Evolutionary conservation across 2,888 invertebrate genomes (phyloP), one percentile per base, ranked within the genome.

Genomic region (Drosophila affinis): DNA sequence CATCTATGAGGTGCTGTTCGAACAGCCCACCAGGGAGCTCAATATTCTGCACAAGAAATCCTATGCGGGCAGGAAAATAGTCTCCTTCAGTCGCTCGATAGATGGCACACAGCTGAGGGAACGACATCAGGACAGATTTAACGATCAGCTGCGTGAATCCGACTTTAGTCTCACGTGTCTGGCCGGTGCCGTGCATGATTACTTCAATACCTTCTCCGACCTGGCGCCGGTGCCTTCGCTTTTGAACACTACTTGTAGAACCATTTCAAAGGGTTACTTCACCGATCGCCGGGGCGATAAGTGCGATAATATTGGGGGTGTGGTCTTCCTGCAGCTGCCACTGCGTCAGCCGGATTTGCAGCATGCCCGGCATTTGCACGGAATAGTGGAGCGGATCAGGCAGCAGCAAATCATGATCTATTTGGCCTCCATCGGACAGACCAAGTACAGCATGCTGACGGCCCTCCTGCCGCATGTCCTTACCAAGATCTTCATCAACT

Each of bases 401-500:
- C 70, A 77, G 24, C 91, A 91, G 51, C 92, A 92, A 70, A 89
- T 91, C 6, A 91, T 91, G 67, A 85, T 91, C 0, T 92, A 91
- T 76, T 72, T 92, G 72, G 86, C 91, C 0, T 92, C 92, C 0
- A 87, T 92, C 64, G 91, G 90, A 0, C 92, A 92, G 73, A 91
- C 91, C 9, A 91, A 90, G 58, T 91, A 84, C 17, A 91, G 92
- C 48, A 54, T 92, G 47, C 62, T 92, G 9, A 91, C 92, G 0
- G 87, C 90, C 0, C 70, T 92, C 46, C 49, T 92, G 39, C 92
- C 92, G 0, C 87, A 90, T 14, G 90, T 92, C 3, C 67, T 91
- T 9, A 90, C 91, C 9, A 92, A 91, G 76, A 87, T 92, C 10
- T 89, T 90, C 46, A 91, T 92, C 0, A 92, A 92, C 67, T 91